phyloP scores from a whole-genome alignment of 2,797 vertebrate species.

The Anguilla anguilla region DNA sequence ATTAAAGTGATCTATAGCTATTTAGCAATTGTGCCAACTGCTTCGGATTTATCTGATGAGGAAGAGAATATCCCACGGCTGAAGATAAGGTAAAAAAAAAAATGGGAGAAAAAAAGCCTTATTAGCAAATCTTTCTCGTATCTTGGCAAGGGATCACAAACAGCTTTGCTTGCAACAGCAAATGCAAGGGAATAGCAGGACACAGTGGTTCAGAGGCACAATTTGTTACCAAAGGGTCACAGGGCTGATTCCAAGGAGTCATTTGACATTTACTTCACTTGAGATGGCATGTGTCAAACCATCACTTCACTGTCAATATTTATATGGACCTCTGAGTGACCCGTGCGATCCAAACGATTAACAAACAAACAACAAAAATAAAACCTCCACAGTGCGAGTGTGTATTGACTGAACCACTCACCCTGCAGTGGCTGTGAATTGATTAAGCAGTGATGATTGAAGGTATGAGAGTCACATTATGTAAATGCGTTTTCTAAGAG shows the following conservation, averaged over 20 bases:
- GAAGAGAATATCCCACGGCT: neutral
- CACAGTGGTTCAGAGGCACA: neutral
- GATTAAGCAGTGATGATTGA: neutral
- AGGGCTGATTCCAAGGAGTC: neutral
- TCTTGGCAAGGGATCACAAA: neutral
- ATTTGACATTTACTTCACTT: constrained; percentile 13
- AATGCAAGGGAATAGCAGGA: neutral
- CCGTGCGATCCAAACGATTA: neutral
- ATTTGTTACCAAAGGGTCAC: neutral
- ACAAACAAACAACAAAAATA: too few relatives aligned
- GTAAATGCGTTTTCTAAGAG: neutral
- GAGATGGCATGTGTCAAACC: neutral
- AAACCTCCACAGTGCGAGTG: neutral
- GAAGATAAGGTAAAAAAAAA: neutral
- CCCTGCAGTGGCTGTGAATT: neutral
- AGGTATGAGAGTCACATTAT: neutral
- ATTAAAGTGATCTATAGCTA: neutral
- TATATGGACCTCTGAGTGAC: neutral
- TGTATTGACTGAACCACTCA: neutral
- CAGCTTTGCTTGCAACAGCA: neutral
- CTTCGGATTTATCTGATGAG: neutral
- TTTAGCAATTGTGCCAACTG: neutral
- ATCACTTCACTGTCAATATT: neutral
- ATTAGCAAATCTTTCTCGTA: neutral
- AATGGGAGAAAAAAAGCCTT: neutral